Evolutionary conservation across 2,888 invertebrate species (phyloP), one percentile per base, ranked within the genome.

Genomic region (Ganaspis brasiliensis): DNA sequence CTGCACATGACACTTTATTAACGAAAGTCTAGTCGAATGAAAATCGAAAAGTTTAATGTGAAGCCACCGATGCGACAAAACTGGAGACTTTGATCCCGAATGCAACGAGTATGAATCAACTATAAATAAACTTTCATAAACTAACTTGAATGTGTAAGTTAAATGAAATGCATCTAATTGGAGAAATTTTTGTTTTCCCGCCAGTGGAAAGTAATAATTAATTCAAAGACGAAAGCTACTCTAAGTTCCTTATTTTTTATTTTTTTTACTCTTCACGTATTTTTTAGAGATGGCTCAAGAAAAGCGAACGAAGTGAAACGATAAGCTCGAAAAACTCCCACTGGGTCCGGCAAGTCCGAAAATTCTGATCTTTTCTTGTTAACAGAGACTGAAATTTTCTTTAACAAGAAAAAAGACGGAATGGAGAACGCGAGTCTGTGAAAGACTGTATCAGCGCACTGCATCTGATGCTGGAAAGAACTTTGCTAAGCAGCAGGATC

Each of bases 401-500:
- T 31, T 31, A 6, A 6, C 31, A 6, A 5, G 21, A 26, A 26
- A 5, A 26, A 26, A 57, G 14, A 10, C 14, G 26, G 26, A 14
- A 57, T 26, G 57, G 26, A 31, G 8, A 14, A 57, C n/a, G n/a
- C 8, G n/a, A 56, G 56, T 56, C 14, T 26, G 56, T 72, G 77
- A 82, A 80, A 81, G 81, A 63, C 79, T 82, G 83, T 83, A 81
- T 82, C 80, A 78, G 79, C 75, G 56, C 61, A 67, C 73, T 80
- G 75, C 82, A 76, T 83, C 79, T 83, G 81, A 82, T 80, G 78
- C 79, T 57, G 77, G 57, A 71, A 83, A 81, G 78, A 83, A 78
- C 79, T 78, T 75, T 72, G 76, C 81, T 82, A 81, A 85, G 81
- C 79, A 77, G 82, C 79, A 74, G 76, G 78, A 80, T 82, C 80